Conservation (phyloP, 2,888 invertebrate species). For the Acleris holmiana region DNA sequence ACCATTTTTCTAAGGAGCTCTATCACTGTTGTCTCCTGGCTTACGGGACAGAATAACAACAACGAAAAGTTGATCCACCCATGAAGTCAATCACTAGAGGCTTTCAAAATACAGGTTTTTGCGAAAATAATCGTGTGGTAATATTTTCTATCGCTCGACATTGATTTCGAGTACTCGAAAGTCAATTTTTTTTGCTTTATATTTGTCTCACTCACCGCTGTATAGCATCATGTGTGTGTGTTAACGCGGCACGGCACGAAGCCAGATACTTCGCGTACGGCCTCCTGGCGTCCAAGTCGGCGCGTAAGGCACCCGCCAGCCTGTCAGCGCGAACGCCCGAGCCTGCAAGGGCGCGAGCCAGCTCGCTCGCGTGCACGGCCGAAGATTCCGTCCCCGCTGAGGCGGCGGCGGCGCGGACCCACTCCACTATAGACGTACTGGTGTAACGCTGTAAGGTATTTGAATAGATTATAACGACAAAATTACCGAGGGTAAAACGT, state of each 20-base stretch:
- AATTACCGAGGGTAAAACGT: no score
- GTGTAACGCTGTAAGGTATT: conserved; percentile 66
- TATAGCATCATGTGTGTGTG: conserved; percentile 60
- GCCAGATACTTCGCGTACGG: conserved; percentile 75
- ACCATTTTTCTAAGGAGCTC: no score
- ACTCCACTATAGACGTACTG: conserved; percentile 67
- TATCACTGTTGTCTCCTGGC: no score
- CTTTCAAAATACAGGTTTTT: no score
- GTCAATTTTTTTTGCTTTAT: no score
- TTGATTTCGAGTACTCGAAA: no score
- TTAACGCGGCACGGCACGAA: conserved; percentile 63
- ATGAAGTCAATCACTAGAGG: no score
- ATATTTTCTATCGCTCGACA: no score
- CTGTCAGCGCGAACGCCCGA: conserved; percentile 50
- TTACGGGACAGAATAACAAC: no score
- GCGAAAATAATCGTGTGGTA: no score
- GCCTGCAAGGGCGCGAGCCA: conserved; percentile 45
- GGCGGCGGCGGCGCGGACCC: conserved; percentile 65
- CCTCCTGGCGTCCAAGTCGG: conserved; percentile 72
- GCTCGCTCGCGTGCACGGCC: conserved; percentile 52
- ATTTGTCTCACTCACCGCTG: conserved; percentile 52
- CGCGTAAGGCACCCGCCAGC: conserved; percentile 68
- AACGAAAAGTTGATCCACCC: no score
- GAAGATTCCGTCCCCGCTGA: conserved; percentile 51
- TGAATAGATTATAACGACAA: no score